These are phyloP conservation scores for Eucriotettix oculatus DNA, from an alignment of 2,888 invertebrate species.

Conservation along the genomic window DNA sequence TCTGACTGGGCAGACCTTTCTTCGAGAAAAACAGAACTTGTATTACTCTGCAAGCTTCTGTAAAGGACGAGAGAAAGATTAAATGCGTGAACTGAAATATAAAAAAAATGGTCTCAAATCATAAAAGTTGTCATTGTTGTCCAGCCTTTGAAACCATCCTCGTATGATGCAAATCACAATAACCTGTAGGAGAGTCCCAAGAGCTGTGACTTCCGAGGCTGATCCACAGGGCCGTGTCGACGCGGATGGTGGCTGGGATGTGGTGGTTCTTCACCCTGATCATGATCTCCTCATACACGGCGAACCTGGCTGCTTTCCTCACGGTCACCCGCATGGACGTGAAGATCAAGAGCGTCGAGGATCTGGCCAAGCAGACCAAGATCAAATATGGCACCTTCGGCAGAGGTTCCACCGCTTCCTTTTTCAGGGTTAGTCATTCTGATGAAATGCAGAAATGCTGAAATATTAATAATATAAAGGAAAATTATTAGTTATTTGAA, in stretches of 20 bases:
- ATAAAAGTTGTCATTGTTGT: not conserved
- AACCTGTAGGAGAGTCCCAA: too few species aligned
- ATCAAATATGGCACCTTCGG: conserved; percentile 89
- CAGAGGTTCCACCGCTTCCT: conserved; percentile 77
- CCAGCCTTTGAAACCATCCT: not conserved
- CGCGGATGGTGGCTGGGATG: conserved; percentile 72
- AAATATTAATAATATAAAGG: too few species aligned
- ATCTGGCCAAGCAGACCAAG: conserved; percentile 82
- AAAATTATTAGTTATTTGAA: too few species aligned
- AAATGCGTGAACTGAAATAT: too few species aligned
- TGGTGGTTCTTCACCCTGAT: conserved; percentile 92
- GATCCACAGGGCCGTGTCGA: conserved; percentile 59
- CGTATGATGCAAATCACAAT: not conserved
- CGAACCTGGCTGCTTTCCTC: conserved; percentile 84
- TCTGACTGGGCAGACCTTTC: too few species aligned
- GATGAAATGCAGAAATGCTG: not conserved
- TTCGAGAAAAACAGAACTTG: too few species aligned
- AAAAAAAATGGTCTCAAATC: too few species aligned
- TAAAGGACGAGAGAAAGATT: too few species aligned
- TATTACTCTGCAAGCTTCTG: too few species aligned
- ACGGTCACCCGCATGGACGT: conserved; percentile 80
- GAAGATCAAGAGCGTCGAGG: conserved; percentile 81
- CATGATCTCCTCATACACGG: conserved; percentile 85
- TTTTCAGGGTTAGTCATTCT: conserved; percentile 55
- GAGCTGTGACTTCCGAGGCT: too few species aligned